phyloP scores from a whole-genome alignment of 2,113 vertebrate genomes.

The Stigmatopora nigra region DNA sequence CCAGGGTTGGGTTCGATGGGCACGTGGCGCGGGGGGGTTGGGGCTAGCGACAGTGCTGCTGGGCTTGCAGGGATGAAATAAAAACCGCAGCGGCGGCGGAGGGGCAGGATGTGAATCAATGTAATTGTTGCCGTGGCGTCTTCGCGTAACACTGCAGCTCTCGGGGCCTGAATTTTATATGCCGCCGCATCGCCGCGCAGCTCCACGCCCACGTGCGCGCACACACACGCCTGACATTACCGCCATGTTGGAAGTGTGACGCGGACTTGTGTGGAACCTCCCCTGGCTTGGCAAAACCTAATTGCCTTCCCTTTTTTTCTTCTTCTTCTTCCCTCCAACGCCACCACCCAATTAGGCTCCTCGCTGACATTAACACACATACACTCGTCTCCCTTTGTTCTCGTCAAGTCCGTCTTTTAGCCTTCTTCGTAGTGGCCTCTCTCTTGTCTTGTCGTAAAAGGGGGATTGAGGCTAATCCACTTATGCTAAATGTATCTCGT shows the following conservation, averaged over 20 bases:
- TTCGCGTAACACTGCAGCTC: not conserved
- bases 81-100: slow-evolving; percentile 4
- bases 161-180: slow-evolving; percentile 17
- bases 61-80: not conserved
- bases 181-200: slow-evolving; percentile 3
- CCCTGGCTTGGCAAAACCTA: slow-evolving; percentile 23
- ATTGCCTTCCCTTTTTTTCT: slow-evolving; percentile 36
- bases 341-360: slow-evolving; percentile 24
- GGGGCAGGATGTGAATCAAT: slow-evolving; percentile 7
- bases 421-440: slow-evolving; percentile 27
- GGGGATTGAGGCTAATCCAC: slow-evolving; percentile 70
- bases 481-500: slow-evolving; percentile 68
- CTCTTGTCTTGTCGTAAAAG: slow-evolving; percentile 37
- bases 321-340: not conserved
- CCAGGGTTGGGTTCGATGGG: not conserved
- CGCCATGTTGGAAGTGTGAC: slow-evolving; percentile 24
- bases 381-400: slow-evolving; percentile 41
- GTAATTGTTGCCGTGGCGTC: slow-evolving; percentile 9
- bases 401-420: slow-evolving; percentile 15
- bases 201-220: slow-evolving; percentile 18
- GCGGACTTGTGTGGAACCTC: slow-evolving; percentile 28
- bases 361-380: slow-evolving; percentile 26
- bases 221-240: slow-evolving; percentile 3
- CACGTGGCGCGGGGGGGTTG: too few species aligned
- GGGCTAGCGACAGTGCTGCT: not conserved